Percentiles rank a stretch among this genome's conserved stretches.
Conservation (phyloP, 2,888 invertebrate genomes). For the Hesperia comma region DNA sequence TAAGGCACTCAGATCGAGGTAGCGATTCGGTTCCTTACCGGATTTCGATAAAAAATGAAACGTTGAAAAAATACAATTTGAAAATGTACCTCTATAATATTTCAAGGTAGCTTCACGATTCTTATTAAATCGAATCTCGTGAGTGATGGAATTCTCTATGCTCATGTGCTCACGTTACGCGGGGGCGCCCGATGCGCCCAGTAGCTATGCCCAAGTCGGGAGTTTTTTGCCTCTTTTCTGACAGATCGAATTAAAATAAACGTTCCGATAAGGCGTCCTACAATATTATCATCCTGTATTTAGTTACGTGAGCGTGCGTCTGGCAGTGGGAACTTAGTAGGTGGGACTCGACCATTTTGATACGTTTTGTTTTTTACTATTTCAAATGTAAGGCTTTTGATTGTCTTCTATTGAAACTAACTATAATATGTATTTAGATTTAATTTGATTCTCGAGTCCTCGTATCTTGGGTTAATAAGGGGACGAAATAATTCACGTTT, state of each 20-base stretch:
- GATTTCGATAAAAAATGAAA: conserved; percentile 10
- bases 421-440: conserved; percentile 16
- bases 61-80: conserved; percentile 5
- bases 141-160: conserved; percentile 51
- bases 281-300: conserved; percentile 80
- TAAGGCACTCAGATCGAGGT: background rate
- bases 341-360: conserved; percentile 63
- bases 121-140: conserved; percentile 35
- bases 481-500: too few relatives aligned
- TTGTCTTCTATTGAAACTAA: conserved; percentile 16
- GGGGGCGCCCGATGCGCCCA: conserved; percentile 59
- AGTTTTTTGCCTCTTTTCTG: conserved; percentile 77
- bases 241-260: conserved; percentile 84
- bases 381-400: conserved; percentile 37
- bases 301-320: conserved; percentile 78
- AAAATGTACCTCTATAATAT: conserved; percentile 16
- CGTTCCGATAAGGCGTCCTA: conserved; percentile 80
- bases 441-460: background rate
- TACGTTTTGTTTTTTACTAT: conserved; percentile 53
- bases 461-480: too few relatives aligned
- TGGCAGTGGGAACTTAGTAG: conserved; percentile 78
- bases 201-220: conserved; percentile 68
- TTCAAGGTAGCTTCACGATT: conserved; percentile 25
- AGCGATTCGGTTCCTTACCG: background rate
- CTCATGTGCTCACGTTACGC: conserved; percentile 51